Evolutionary conservation across 2,113 vertebrate genomes (phyloP).

Genomic region (Phodopus roborovskii): DNA sequence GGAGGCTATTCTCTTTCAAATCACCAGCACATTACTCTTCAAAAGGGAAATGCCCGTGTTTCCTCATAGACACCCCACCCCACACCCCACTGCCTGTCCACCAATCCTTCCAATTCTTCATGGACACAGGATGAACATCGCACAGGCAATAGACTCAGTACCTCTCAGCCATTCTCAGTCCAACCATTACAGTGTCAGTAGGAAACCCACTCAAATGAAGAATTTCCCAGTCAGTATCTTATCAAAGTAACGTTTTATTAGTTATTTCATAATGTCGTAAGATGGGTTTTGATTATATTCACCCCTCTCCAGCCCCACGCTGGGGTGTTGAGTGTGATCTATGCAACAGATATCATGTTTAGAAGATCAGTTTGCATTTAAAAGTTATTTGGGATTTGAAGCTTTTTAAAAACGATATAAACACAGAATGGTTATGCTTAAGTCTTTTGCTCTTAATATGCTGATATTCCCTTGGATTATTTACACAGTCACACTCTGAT

Average conservation of each 20-base stretch:
- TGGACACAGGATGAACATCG: neutral
- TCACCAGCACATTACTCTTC: neutral
- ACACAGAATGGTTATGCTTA: neutral
- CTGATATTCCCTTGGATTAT: neutral
- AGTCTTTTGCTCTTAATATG: neutral
- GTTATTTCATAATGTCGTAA: neutral
- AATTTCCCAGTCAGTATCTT: neutral
- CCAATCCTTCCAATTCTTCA: neutral
- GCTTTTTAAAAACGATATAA: neutral
- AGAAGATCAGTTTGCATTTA: slow-evolving; percentile 20
- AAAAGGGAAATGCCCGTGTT: neutral
- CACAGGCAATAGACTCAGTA: neutral
- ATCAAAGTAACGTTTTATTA: neutral
- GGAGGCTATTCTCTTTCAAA: neutral
- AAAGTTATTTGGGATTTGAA: neutral
- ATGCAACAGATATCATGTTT: neutral
- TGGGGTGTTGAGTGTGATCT: neutral
- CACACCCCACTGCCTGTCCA: neutral
- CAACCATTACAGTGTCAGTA: neutral
- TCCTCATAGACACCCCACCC: neutral
- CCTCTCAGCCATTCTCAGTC: neutral
- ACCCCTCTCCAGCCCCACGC: neutral
- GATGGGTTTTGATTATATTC: neutral
- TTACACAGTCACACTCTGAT: neutral
- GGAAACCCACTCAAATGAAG: slow-evolving; percentile 3